Conservation (phyloP, 2,888 invertebrate genomes). For the Yponomeuta sedellus region DNA sequence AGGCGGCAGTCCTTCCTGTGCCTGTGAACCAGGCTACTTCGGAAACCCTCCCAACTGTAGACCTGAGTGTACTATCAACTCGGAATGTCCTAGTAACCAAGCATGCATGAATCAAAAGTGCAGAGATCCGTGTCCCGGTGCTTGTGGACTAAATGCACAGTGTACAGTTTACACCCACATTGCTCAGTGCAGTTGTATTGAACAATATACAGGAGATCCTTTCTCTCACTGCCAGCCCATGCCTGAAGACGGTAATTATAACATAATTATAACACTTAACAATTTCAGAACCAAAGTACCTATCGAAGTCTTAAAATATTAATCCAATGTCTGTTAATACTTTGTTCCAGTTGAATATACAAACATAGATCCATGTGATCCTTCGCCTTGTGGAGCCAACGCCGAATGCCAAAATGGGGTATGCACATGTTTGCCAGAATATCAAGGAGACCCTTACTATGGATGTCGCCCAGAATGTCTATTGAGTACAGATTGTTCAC, state of each 20-base stretch:
- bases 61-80: conserved; percentile 81
- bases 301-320: conserved; percentile 10
- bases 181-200: conserved; percentile 78
- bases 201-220: conserved; percentile 77
- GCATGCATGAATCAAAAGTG: conserved; percentile 82
- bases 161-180: conserved; percentile 79
- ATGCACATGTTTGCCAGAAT: conserved; percentile 84
- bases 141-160: conserved; percentile 77
- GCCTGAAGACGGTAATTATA: conserved; percentile 47
- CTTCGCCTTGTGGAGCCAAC: conserved; percentile 83
- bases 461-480: conserved; percentile 90
- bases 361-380: conserved; percentile 77
- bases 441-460: conserved; percentile 85
- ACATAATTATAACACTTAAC: background rate
- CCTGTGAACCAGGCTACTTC: conserved; percentile 75
- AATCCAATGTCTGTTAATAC: background rate
- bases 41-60: conserved; percentile 82
- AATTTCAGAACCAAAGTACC: conserved; percentile 8
- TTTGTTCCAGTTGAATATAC: conserved; percentile 17
- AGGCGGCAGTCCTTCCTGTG: conserved; percentile 76
- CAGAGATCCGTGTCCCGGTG: conserved; percentile 81
- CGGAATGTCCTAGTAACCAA: conserved; percentile 80
- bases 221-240: conserved; percentile 64
- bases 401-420: conserved; percentile 81
- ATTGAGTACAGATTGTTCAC: conserved; percentile 82